Conservation (phyloP, 2,113 vertebrate genomes). For the Noctilio leporinus region DNA sequence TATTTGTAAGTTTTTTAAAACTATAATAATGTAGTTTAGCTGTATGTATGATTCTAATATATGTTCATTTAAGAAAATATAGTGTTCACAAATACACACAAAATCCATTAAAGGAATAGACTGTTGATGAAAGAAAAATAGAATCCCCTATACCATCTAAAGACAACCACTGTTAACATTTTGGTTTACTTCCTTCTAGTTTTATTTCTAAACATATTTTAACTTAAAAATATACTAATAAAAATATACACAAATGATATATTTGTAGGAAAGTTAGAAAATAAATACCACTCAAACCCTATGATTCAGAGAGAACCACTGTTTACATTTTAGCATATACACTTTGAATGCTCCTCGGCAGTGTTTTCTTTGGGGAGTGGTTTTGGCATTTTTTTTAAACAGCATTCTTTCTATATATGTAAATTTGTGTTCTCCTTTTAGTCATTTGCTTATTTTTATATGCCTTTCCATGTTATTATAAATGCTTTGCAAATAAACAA, state of each 20-base stretch:
- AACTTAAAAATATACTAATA: background rate
- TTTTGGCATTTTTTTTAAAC: background rate
- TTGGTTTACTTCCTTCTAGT: background rate
- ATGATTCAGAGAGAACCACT: slow-evolving; percentile 5
- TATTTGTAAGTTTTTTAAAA: background rate
- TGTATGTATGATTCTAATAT: background rate
- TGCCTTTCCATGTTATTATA: background rate
- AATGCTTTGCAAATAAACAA: background rate
- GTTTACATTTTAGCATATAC: background rate
- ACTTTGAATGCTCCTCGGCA: background rate
- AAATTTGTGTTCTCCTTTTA: background rate
- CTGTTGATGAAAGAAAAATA: background rate
- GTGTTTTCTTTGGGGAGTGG: background rate
- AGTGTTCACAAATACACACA: background rate
- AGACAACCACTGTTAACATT: background rate
- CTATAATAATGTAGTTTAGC: background rate
- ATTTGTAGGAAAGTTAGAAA: background rate
- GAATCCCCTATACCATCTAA: background rate
- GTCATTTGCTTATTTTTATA: background rate
- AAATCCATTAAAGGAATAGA: background rate
- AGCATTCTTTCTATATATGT: background rate
- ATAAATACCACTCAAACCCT: slow-evolving; percentile 23
- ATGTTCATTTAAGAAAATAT: background rate
- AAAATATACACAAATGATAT: background rate
- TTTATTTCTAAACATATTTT: slow-evolving; percentile 9